Conservation (phyloP, 2,888 invertebrate genomes). For the Malthinus seriepunctatus region DNA sequence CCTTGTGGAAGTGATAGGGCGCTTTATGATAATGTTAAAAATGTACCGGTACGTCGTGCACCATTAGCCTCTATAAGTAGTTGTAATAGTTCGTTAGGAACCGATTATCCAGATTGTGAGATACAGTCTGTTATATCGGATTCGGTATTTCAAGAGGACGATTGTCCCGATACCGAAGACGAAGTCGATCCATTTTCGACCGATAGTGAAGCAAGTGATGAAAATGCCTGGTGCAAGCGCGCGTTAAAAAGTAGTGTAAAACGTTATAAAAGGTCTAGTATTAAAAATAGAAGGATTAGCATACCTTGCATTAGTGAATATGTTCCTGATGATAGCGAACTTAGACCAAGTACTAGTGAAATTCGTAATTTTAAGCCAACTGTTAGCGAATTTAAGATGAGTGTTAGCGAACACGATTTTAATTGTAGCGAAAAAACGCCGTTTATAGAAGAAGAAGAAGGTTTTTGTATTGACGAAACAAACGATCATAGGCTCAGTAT, state of each 20-base stretch:
- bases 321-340: conserved; percentile 16
- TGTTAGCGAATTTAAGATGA: conserved; percentile 21
- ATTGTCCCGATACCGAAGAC: conserved; percentile 76
- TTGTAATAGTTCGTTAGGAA: conserved; percentile 68
- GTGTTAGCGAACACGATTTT: conserved; percentile 25
- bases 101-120: conserved; percentile 71
- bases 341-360: conserved; percentile 22
- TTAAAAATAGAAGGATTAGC: conserved; percentile 23
- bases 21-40: conserved; percentile 53
- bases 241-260: conserved; percentile 17
- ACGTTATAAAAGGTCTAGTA: conserved; percentile 15
- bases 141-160: conserved; percentile 69
- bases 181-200: conserved; percentile 84
- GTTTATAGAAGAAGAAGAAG: conserved; percentile 15
- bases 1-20: conserved; percentile 73
- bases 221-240: conserved; percentile 39
- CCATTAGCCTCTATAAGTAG: conserved; percentile 82
- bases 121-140: conserved; percentile 73
- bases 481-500: not conserved
- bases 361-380: conserved; percentile 11
- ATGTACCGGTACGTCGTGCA: conserved; percentile 60
- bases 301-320: conserved; percentile 26
- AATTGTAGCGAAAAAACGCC: conserved; percentile 22
- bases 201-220: conserved; percentile 70
- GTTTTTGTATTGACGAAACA: conserved; percentile 10